Evolutionary conservation across 2,888 invertebrate species (phyloP).

Genomic region (Xestia xanthographa): DNA sequence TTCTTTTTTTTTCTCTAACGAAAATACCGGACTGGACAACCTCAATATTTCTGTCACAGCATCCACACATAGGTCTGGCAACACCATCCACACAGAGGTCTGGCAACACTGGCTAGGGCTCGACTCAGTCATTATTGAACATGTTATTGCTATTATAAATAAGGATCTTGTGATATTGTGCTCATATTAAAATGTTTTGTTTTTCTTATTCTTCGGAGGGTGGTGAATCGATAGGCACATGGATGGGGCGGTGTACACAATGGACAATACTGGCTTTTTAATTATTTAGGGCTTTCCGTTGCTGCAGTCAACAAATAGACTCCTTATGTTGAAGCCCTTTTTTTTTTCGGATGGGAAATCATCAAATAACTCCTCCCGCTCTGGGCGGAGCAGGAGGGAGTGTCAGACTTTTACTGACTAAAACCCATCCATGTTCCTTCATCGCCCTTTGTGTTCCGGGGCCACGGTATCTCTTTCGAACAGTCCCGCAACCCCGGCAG

Average conservation of each 20-base stretch:
- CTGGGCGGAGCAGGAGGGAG: no score
- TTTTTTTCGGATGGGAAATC: no score
- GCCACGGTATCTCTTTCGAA: no score
- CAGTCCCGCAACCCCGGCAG: no score
- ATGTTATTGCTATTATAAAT: slow-evolving; percentile 89
- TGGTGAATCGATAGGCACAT: background rate
- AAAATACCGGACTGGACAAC: background rate
- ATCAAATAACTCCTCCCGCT: no score
- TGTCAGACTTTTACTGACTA: no score
- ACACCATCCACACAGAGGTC: slow-evolving; percentile 56
- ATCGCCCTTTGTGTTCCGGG: no score
- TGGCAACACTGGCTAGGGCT: slow-evolving; percentile 70
- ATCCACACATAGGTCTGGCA: slow-evolving; percentile 56
- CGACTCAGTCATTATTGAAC: slow-evolving; percentile 87
- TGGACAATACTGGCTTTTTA: no score
- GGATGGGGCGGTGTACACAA: no score
- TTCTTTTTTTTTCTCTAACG: background rate
- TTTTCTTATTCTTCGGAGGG: slow-evolving; percentile 56
- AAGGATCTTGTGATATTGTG: slow-evolving; percentile 85
- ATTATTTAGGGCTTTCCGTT: background rate
- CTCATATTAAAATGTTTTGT: slow-evolving; percentile 88
- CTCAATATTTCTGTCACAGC: background rate
- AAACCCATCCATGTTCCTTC: no score
- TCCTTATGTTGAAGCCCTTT: background rate
- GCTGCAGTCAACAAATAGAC: background rate